Evolutionary conservation across 2,113 vertebrate species (phyloP), one percentile per base, ranked within the genome.

Genomic region (Elephas maximus): DNA sequence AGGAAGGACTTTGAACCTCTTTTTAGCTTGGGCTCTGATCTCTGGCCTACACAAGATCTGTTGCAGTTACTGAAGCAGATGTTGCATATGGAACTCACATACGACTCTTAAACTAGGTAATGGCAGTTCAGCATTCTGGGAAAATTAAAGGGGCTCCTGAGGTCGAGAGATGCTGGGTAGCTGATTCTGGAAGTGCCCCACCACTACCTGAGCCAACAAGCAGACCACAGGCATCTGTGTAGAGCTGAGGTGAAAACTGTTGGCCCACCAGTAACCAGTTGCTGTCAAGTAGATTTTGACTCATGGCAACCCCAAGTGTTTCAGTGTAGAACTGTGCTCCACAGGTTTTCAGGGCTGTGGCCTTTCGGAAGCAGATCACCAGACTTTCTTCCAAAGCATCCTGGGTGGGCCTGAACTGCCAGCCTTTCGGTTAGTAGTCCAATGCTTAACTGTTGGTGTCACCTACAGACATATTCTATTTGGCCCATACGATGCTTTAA

Each of bases 1-100:
- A 53, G 41, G 44, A 94, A 14, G 62, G n/a, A 48, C 33, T 33
- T 8, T 84, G 48, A 74, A 82, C 23, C 84, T 80, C n/a, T 89
- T 90, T 93, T 24, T 37, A 67, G 57, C 12, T 76, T 94, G 77
- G 82, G 53, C 26, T 88, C 33, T 93, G n/a, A 18, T 45, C 67
- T 94, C 73, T 76, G 48, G 74, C 41, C 84, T 95, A 78, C 41
- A 94, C 28, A 26, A 93, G 87, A 90, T 69, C 45, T 74, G 33
- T n/a, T 90, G 62, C 14, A 90, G 41, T 69, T 41, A 73, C 69
- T 65, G 62, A 89, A 88, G 69, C 30, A 85, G 73, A 90, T 92
- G 41, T 17, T 80, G 4, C 26, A 23, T 14, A n/a, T 92, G 67
- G 77, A 85, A 91, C 79, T 93, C 41, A 76, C 15, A 88, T 6